Conservation (phyloP, 1,140 invertebrate species). For the Orussus abietinus region DNA sequence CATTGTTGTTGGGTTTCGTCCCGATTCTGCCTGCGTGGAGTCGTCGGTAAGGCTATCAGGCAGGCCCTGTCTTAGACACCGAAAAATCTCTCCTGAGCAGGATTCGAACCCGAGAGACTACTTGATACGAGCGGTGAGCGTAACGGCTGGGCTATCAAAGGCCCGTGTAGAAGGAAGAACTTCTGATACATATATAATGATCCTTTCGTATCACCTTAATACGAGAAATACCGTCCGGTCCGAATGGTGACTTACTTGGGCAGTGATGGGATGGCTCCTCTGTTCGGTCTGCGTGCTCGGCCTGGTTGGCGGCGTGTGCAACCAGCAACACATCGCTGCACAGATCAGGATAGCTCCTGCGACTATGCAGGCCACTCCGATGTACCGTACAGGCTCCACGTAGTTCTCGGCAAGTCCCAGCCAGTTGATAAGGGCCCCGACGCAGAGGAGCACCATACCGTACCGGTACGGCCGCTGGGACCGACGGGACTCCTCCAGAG, state of each 20-base stretch:
- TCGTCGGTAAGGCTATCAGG: too few species aligned
- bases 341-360: slow-evolving; percentile 70
- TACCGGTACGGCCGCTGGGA: slow-evolving; percentile 68
- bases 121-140: too few species aligned
- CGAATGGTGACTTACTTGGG: slow-evolving; percentile 39
- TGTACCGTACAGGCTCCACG: slow-evolving; percentile 67
- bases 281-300: slow-evolving; percentile 37
- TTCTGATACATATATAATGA: slow-evolving; percentile 14
- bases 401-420: slow-evolving; percentile 69
- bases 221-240: slow-evolving; percentile 17
- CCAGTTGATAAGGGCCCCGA: slow-evolving; percentile 76
- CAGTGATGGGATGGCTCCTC: slow-evolving; percentile 39
- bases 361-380: slow-evolving; percentile 71
- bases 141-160: too few species aligned
- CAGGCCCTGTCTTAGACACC: too few species aligned
- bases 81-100: too few species aligned
- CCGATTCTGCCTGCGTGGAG: too few species aligned
- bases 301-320: slow-evolving; percentile 59
- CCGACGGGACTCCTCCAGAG: slow-evolving; percentile 61
- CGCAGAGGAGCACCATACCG: slow-evolving; percentile 69
- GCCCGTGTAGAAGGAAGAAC: too few species aligned
- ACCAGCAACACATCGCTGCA: slow-evolving; percentile 74
- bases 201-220: slow-evolving; percentile 7
- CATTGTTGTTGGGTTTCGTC: too few species aligned
- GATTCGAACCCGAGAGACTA: too few species aligned